Evolutionary conservation across 23 tunicate genomes (phyloP), one percentile per base, ranked within the genome.

Genomic region (Ascidia mentula): DNA sequence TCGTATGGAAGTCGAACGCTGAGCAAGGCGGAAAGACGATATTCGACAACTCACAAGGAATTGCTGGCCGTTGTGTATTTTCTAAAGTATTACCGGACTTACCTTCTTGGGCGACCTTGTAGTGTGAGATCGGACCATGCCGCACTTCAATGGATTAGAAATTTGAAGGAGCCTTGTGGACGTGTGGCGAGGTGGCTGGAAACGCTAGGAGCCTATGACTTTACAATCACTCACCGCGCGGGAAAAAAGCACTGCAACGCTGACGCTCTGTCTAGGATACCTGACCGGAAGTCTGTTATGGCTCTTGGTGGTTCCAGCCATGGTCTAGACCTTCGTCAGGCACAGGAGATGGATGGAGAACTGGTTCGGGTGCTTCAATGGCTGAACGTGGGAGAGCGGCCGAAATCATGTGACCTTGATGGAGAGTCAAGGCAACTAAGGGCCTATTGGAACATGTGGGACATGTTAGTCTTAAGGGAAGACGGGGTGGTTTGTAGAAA

Each of bases 71-170:
- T 81, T 0, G 34, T 81, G 34, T 69, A 32, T 35, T 69, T 71
- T 32, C 22, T 36, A 4, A 76, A 78, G 40, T 36, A 61, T 26
- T 77, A 75, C 37, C 65, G 65, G 28, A 53, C 65, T 9, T 53
- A 53, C 65, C 13, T 6, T 3, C 65, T 76, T 18, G 88, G 88
- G 4, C 33, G 81, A 32, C 37, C 74, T 22, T 53, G 77, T 60
- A 34, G 40, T 17, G 31, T 84, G 8, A 33, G 80, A 0, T 75
- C 81, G 0, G 88, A 84, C 60, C 88, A 84, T 37, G 81, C 88
- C 0, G 32, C 81, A 28, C 88, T 75, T 3, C 59, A 42, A 36
- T 77, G 80, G 65, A n/a, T 77, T 2, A 36, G 59, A 22, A 40
- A 45, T 18, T 32, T 33, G 13, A n/a, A 42, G 8, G 69, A 77